A percentile compares a stretch with the other conserved stretches of the same genome.
phyloP scores from a whole-genome alignment of 53 echinoderm and acorn worm species.

The Apostichopus leukothele region DNA sequence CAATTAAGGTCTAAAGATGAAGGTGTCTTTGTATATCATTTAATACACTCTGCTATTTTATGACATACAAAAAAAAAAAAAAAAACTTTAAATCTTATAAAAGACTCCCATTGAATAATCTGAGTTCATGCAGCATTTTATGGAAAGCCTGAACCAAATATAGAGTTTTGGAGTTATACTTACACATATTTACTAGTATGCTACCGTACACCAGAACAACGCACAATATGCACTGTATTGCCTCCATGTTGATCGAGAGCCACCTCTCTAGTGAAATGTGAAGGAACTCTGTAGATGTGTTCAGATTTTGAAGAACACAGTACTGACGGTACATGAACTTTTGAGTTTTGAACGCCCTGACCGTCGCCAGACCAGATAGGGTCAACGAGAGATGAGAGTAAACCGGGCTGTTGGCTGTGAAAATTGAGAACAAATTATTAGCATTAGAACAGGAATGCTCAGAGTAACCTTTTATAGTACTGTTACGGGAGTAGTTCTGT shows the following conservation, averaged over 20 bases:
- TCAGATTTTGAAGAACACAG: constrained; percentile 68
- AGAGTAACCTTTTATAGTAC: too few species aligned
- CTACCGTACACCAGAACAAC: constrained; percentile 63
- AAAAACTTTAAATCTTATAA: too few species aligned
- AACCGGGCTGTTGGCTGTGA: constrained; percentile 85
- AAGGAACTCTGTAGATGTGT: constrained; percentile 78
- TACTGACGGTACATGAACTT: constrained; percentile 63
- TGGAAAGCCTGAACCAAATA: too few species aligned
- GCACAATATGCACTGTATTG: constrained; percentile 54
- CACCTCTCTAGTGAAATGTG: constrained; percentile 74
- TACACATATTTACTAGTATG: constrained; percentile 62
- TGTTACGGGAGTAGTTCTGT: too few species aligned
- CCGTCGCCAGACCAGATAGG: constrained; percentile 71
- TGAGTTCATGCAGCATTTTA: too few species aligned
- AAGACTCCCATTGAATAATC: too few species aligned
- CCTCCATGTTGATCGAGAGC: constrained; percentile 79
- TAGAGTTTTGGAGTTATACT: constrained; percentile 26
- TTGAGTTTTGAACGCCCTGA: constrained; percentile 80
- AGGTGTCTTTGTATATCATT: too few species aligned
- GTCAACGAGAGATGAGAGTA: constrained; percentile 89
- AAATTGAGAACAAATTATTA: neutral
- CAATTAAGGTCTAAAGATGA: too few species aligned
- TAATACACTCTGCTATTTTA: too few species aligned
- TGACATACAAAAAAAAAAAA: too few species aligned
- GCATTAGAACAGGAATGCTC: too few species aligned